Percentiles rank a stretch among this genome's conserved stretches.
phyloP scores from a whole-genome alignment of 2,888 invertebrate genomes.

The Atherix ibis region DNA sequence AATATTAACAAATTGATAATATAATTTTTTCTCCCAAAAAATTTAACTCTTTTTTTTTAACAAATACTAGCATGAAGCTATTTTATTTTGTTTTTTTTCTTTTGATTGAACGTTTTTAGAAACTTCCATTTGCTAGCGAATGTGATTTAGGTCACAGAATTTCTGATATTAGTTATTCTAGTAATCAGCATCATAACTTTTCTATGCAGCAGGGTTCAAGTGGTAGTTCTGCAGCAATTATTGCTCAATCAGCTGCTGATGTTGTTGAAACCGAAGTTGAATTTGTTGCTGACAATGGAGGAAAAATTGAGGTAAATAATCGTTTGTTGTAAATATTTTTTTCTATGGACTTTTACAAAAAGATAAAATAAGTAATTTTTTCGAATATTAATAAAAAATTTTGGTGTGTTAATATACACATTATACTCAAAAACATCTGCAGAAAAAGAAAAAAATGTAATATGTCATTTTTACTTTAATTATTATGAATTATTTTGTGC shows the following conservation, averaged over 20 bases:
- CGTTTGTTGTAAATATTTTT: too few relatives aligned
- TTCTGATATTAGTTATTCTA: background rate
- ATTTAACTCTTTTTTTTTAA: too few relatives aligned
- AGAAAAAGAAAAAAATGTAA: too few relatives aligned
- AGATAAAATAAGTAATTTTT: too few relatives aligned
- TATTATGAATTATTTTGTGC: too few relatives aligned
- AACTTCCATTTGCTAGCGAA: constrained; percentile 47
- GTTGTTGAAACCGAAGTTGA: constrained; percentile 48
- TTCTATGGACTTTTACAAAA: too few relatives aligned
- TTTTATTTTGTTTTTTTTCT: too few relatives aligned
- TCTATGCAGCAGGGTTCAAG: constrained; percentile 6
- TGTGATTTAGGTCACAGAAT: constrained; percentile 37
- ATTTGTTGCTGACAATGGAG: constrained; percentile 43
- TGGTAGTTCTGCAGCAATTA: constrained; percentile 25
- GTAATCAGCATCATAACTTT: background rate
- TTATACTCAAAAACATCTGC: background rate
- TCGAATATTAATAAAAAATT: background rate
- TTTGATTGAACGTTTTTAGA: too few relatives aligned
- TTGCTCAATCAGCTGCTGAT: constrained; percentile 33
- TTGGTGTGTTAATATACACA: constrained; percentile 1
- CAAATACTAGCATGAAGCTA: too few relatives aligned
- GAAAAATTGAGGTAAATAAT: constrained; percentile 31
- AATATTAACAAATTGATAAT: too few relatives aligned
- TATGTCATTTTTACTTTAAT: too few relatives aligned
- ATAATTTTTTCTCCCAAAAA: too few relatives aligned